Evolutionary conservation across 2,888 invertebrate genomes (phyloP).

Genomic region (Zonitis immaculata): DNA sequence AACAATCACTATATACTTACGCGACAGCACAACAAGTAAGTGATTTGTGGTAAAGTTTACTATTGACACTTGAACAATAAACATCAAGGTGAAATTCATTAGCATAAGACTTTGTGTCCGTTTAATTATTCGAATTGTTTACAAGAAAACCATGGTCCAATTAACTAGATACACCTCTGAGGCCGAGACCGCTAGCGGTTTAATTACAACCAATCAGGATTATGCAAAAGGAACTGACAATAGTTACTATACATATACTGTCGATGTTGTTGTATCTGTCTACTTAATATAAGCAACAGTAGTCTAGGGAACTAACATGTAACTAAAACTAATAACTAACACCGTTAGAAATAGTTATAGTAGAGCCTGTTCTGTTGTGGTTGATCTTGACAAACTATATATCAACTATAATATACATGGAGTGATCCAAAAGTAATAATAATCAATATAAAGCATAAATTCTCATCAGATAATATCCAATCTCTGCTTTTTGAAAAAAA

Average conservation of each 20-base stretch:
- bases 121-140: conserved; percentile 31
- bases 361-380: background rate
- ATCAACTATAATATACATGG: too few relatives aligned
- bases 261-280: background rate
- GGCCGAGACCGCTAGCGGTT: conserved; percentile 24
- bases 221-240: conserved; percentile 16
- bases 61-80: conserved; percentile 21
- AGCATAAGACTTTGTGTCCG: conserved; percentile 30
- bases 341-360: background rate
- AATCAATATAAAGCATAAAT: too few relatives aligned
- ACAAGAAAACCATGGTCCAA: conserved; percentile 28
- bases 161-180: conserved; percentile 35
- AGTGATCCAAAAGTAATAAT: too few relatives aligned
- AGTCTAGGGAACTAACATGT: background rate
- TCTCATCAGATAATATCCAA: too few relatives aligned
- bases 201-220: conserved; percentile 33
- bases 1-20: too few relatives aligned
- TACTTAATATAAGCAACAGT: background rate
- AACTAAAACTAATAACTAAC: background rate
- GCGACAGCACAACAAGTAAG: background rate
- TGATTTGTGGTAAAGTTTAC: conserved; percentile 13
- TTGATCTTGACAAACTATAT: background rate
- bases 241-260: background rate
- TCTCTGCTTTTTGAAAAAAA: too few relatives aligned
- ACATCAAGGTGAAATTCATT: conserved; percentile 29